phyloP scores from a whole-genome alignment of 35 echinoderm and acorn worm species.

The Acanthaster planci region DNA sequence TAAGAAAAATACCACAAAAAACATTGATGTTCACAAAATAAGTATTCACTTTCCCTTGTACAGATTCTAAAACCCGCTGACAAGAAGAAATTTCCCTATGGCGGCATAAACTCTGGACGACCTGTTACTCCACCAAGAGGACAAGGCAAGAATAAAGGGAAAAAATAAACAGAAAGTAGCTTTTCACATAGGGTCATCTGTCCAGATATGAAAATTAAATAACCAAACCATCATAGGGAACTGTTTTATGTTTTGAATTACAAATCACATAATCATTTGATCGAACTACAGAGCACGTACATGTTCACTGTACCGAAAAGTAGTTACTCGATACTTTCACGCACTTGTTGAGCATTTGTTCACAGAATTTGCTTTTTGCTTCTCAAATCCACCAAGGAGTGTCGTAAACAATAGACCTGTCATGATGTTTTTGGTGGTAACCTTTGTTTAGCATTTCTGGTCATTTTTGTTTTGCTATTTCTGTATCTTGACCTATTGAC shows the following conservation, averaged over 20 bases:
- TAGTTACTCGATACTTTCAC: not conserved
- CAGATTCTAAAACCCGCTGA: constrained; percentile 99
- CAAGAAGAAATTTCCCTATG: constrained; percentile 84
- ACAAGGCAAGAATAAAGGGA: constrained; percentile 70
- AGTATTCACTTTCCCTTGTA: constrained; percentile 1
- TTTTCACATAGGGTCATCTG: not conserved
- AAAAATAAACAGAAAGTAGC: constrained; percentile 47
- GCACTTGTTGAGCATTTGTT: no score
- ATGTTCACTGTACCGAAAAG: not conserved
- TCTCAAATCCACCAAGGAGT: no score
- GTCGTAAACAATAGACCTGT: no score
- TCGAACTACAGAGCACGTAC: not conserved
- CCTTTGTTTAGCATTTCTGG: no score
- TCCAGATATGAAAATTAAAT: not conserved
- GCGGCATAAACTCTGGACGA: constrained; percentile 68
- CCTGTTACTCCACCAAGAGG: constrained; percentile 83
- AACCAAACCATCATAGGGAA: not conserved
- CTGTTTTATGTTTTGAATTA: not conserved
- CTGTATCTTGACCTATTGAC: no score
- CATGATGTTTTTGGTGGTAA: no score
- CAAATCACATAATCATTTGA: not conserved
- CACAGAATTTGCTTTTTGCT: no score
- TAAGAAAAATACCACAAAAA: not conserved
- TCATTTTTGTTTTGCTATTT: no score
- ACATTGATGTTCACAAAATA: not conserved